Percentiles rank a stretch among this genome's conserved stretches.
These are phyloP conservation scores for Aldabrachelys gigantea DNA, from an alignment of 2,113 vertebrate genomes.

Conservation along the genomic window DNA sequence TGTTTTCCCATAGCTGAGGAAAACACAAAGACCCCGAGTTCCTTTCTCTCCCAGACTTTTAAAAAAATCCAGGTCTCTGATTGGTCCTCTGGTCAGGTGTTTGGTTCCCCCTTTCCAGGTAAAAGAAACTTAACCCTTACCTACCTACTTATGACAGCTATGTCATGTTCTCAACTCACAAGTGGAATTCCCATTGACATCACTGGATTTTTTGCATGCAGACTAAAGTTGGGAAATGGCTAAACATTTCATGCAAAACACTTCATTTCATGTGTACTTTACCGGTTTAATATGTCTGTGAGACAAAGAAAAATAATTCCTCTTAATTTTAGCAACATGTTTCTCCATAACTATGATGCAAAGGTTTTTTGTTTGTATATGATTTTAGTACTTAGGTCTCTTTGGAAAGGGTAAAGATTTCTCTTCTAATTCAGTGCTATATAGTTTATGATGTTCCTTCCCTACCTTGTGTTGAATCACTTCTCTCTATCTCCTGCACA, in stretches of 20 bases:
- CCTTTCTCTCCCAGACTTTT: too few species aligned
- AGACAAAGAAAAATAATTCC: not conserved
- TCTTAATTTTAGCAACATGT: not conserved
- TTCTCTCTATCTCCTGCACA: not conserved
- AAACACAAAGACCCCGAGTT: too few species aligned
- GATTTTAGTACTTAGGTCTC: not conserved
- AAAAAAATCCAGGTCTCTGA: too few species aligned
- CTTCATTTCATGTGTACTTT: not conserved
- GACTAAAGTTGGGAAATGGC: not conserved
- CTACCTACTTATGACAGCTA: too few species aligned
- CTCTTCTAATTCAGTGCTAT: not conserved
- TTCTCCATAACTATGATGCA: not conserved
- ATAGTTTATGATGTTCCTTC: not conserved
- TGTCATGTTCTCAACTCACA: not conserved
- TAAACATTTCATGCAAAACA: not conserved
- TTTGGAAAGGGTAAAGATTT: not conserved
- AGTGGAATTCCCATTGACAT: not conserved
- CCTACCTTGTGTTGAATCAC: not conserved
- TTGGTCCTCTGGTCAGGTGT: too few species aligned
- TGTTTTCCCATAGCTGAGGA: too few species aligned
- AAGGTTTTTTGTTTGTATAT: not conserved
- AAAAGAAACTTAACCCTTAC: too few species aligned
- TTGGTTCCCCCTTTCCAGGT: too few species aligned
- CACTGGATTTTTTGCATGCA: not conserved
- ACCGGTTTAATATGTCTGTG: not conserved